Conservation (phyloP, 2,888 invertebrate species). For the Galeruca laticollis region DNA sequence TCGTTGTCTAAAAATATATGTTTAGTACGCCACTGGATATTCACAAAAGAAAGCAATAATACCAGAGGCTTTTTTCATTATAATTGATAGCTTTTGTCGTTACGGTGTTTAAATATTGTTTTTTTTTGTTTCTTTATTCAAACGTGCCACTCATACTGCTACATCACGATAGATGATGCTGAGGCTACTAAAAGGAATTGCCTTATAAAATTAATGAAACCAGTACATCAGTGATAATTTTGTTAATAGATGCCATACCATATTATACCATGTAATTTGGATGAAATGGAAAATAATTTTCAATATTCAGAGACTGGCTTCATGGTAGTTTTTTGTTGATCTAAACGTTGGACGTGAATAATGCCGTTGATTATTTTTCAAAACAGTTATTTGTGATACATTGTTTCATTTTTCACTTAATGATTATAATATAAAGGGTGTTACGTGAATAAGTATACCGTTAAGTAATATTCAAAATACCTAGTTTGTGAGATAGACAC, state of each 20-base stretch:
- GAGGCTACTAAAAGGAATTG: not conserved
- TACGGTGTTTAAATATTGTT: constrained; percentile 25
- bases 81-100: constrained; percentile 22
- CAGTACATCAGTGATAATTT: constrained; percentile 26
- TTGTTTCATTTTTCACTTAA: constrained; percentile 1
- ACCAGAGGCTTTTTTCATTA: constrained; percentile 8
- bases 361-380: not conserved
- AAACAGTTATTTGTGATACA: not conserved
- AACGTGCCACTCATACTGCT: constrained; percentile 15
- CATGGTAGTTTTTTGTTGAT: constrained; percentile 6
- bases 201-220: constrained; percentile 18
- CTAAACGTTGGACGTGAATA: not conserved
- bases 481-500: no score
- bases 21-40: constrained; percentile 18
- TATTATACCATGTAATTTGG: constrained; percentile 17
- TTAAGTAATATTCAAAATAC: no score
- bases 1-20: no score
- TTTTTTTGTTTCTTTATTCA: constrained; percentile 20
- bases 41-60: constrained; percentile 17
- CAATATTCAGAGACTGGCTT: constrained; percentile 12
- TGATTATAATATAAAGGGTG: no score
- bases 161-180: constrained; percentile 12
- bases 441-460: no score
- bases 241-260: constrained; percentile 24
- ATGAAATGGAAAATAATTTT: constrained; percentile 21